These are phyloP conservation scores for Synanceia verrucosa DNA, from an alignment of 2,797 vertebrate genomes.

Conservation along the genomic window DNA sequence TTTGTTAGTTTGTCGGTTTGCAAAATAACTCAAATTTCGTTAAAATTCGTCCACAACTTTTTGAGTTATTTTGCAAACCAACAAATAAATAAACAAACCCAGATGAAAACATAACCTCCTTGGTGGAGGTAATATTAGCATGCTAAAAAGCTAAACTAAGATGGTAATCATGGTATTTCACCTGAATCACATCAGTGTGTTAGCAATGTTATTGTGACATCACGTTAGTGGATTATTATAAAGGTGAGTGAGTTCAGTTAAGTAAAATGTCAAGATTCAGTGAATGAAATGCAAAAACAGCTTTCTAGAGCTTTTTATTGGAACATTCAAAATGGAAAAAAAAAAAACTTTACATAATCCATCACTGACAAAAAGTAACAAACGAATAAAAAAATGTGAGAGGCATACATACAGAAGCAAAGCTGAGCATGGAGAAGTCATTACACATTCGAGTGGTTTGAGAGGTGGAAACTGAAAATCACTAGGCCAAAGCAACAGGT, in stretches of 20 bases:
- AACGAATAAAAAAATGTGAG: constrained; percentile 38
- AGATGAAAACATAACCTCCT: no score
- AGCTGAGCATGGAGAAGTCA: constrained; percentile 44
- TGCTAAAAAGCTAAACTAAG: no score
- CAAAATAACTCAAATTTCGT: no score
- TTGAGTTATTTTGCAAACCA: no score
- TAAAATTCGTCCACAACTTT: no score
- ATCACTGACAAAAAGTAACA: constrained; percentile 63
- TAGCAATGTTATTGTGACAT: no score
- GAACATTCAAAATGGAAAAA: constrained; percentile 72
- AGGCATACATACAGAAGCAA: constrained; percentile 56
- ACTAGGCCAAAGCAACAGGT: constrained; percentile 30
- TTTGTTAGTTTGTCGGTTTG: no score
- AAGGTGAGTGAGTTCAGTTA: neutral
- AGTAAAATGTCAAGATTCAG: neutral
- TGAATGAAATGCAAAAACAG: constrained; percentile 27
- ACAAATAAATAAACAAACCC: no score
- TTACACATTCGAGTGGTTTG: constrained; percentile 56
- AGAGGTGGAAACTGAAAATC: constrained; percentile 33
- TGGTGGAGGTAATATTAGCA: no score
- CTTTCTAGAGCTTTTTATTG: constrained; percentile 76
- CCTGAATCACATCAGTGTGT: no score
- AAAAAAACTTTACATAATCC: constrained; percentile 61
- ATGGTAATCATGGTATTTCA: no score
- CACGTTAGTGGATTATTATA: neutral